Evolutionary conservation across 2,888 invertebrate species (phyloP), one percentile per base, ranked within the genome.

Genomic region (Eudasyphora cyanicolor): DNA sequence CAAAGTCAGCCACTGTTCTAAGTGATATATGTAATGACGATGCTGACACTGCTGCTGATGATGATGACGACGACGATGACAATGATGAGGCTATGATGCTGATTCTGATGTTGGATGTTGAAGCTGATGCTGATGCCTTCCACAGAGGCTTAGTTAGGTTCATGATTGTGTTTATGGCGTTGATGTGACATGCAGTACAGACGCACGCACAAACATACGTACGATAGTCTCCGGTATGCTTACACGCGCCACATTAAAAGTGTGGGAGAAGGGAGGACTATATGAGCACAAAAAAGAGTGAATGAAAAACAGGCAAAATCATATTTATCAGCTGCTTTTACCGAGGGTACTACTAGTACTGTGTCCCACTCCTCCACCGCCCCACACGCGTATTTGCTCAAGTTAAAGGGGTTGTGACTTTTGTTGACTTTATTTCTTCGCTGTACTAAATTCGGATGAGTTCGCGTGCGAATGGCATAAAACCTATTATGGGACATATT

Each of bases 401-500:
- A 42, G 67, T 67, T 67, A 82, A 81, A 84, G 81, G 83, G 84
- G 84, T 84, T 84, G 84, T 75, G 78, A 78, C 81, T 84, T 84
- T 71, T 78, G 78, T 51, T 78, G 60, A 73, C 67, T 54, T 69
- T 69, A 76, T 76, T 67, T 35, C 38, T 54, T 51, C n/a, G n/a
- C 67, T 35, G 54, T 76, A 32, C 75, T 82, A 74, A 69, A 75
- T 69, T 76, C 71, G 67, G 38, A 76, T 42, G 62, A 62, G 70
- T 67, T 71, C 42, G 87, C 88, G 87, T 89, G 89, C 89, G 89
- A 90, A 89, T 89, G 89, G 89, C 90, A 89, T 87, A 89, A 89
- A 89, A 89, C 89, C 89, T 89, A 89, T 89, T 88, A 89, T 87
- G 87, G 87, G 87, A 89, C 87, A 89, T 89, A 64, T 83, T 75